These are phyloP conservation scores for Macaria notata DNA, from an alignment of 2,888 invertebrate genomes.

Conservation along the genomic window DNA sequence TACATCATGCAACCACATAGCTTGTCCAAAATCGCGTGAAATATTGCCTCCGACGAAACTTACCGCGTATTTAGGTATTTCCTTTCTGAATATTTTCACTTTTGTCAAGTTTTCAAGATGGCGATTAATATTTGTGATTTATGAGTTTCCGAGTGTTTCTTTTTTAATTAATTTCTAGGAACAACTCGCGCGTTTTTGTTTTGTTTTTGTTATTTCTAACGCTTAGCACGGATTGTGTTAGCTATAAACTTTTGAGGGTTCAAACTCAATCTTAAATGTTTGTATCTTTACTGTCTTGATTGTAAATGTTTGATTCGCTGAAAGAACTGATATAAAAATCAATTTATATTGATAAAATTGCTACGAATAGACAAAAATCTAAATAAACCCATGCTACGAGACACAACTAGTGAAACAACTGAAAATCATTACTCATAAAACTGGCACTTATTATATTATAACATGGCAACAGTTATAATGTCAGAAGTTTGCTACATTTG, in stretches of 20 bases:
- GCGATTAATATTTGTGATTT: conserved; percentile 10
- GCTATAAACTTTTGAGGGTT: no score
- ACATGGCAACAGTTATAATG: conserved; percentile 11
- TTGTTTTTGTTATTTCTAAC: no score
- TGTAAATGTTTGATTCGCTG: no score
- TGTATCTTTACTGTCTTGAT: no score
- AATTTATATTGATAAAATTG: no score
- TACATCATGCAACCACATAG: conserved; percentile 37
- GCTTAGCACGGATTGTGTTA: no score
- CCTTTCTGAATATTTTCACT: conserved; percentile 6
- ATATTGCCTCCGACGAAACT: conserved; percentile 2
- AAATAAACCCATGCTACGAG: no score
- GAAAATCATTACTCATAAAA: background rate
- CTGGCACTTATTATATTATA: background rate
- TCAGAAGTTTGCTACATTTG: conserved; percentile 19
- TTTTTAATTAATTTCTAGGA: conserved; percentile 1
- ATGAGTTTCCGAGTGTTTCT: conserved; percentile 1
- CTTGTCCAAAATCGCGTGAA: conserved; percentile 8
- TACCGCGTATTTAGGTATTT: conserved; percentile 11
- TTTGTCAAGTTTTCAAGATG: background rate
- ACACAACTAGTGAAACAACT: no score
- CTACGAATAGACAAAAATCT: no score
- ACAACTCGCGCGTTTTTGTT: background rate
- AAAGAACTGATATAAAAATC: no score
- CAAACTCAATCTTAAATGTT: no score